phyloP scores from a whole-genome alignment of 2,888 invertebrate genomes.

The Ichneumoninae sp. region DNA sequence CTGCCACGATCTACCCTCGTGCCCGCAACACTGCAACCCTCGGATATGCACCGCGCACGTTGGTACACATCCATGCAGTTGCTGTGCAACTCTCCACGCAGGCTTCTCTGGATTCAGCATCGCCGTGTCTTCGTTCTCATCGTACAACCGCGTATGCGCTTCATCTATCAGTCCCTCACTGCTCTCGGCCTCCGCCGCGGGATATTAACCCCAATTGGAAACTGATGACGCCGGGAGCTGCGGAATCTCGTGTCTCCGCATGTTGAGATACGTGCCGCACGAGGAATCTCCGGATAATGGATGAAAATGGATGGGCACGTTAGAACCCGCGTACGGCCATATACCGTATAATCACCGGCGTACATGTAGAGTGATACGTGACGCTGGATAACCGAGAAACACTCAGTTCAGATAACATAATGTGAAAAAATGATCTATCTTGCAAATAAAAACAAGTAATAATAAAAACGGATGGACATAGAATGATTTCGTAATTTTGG shows the following conservation, averaged over 20 bases:
- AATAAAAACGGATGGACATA: not conserved
- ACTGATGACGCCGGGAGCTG: conserved; percentile 52
- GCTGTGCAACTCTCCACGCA: not conserved
- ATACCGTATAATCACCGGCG: conserved; percentile 5
- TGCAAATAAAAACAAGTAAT: not conserved
- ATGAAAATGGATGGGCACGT: conserved; percentile 59
- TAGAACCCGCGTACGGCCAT: not conserved
- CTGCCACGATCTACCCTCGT: conserved; percentile 15
- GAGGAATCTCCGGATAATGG: conserved; percentile 50
- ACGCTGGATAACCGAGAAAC: conserved; percentile 3
- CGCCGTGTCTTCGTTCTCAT: conserved; percentile 32
- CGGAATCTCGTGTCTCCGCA: conserved; percentile 43
- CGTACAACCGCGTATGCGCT: not conserved
- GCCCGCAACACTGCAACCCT: conserved; percentile 9
- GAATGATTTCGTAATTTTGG: not conserved
- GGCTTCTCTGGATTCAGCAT: conserved; percentile 16
- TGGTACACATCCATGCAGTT: conserved; percentile 23
- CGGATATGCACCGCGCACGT: conserved; percentile 20
- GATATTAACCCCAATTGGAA: conserved; percentile 62
- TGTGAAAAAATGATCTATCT: not conserved
- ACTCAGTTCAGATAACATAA: not conserved
- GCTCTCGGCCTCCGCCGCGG: conserved; percentile 26
- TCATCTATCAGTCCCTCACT: conserved; percentile 30
- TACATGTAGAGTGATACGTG: conserved; percentile 6
- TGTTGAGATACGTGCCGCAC: conserved; percentile 40